phyloP scores from a whole-genome alignment of 2,888 invertebrate species.

The Campopleginae sp. region DNA sequence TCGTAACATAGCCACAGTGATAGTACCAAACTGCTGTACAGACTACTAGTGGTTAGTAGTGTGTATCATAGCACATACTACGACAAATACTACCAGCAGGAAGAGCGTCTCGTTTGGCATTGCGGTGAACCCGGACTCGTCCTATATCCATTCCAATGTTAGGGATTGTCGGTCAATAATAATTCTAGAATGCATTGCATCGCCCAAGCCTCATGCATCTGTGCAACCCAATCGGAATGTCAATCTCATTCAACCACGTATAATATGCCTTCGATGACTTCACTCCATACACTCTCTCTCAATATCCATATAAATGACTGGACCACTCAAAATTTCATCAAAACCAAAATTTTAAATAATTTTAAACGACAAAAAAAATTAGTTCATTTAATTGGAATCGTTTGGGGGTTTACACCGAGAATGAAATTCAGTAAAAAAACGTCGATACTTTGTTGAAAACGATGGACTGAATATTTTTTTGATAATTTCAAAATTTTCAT shows the following conservation, averaged over 20 bases:
- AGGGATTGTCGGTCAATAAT: constrained; percentile 69
- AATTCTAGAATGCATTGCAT: constrained; percentile 39
- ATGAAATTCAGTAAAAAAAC: no score
- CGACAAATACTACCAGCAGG: constrained; percentile 43
- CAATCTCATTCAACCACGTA: constrained; percentile 50
- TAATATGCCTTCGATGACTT: constrained; percentile 24
- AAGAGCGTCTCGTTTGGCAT: constrained; percentile 57
- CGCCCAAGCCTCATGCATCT: constrained; percentile 40
- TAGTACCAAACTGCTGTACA: constrained; percentile 33
- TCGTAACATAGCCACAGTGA: constrained; percentile 66
- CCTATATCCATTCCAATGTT: constrained; percentile 66
- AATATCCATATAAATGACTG: background rate
- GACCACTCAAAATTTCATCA: background rate
- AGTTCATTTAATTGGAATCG: background rate
- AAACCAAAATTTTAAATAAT: background rate
- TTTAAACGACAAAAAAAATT: background rate
- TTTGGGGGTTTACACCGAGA: no score
- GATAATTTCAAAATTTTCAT: no score
- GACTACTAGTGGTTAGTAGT: constrained; percentile 44
- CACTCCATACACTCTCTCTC: background rate
- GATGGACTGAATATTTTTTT: no score
- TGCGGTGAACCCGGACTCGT: constrained; percentile 54
- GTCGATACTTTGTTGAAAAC: no score
- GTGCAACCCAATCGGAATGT: constrained; percentile 55
- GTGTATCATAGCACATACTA: constrained; percentile 48